A percentile compares a stretch with the other conserved stretches of the same genome.
phyloP scores from a whole-genome alignment of 2,888 invertebrate genomes.

The Dyspetes luteomarginatus region DNA sequence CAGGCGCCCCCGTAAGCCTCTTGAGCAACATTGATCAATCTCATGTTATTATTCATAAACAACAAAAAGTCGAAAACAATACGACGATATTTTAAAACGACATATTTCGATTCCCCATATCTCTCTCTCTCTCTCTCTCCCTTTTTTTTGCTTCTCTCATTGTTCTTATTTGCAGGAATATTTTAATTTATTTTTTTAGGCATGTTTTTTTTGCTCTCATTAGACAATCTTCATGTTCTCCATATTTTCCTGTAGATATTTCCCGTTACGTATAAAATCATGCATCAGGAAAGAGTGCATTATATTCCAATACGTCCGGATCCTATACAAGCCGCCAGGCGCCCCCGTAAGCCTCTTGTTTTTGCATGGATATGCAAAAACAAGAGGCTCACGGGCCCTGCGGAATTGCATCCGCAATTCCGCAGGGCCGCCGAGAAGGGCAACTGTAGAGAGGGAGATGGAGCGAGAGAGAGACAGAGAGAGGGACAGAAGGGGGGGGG shows the following conservation, averaged over 20 bases:
- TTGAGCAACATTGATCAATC: too few relatives aligned
- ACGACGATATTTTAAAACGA: not conserved
- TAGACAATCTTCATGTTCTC: constrained; percentile 19
- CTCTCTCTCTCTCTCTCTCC: not conserved
- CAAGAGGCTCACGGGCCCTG: too few relatives aligned
- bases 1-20: constrained; percentile 53
- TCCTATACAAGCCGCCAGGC: constrained; percentile 37
- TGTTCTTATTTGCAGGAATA: not conserved
- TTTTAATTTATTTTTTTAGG: not conserved
- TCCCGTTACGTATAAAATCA: constrained; percentile 36
- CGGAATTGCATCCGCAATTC: too few relatives aligned
- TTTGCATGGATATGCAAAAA: constrained; percentile 64
- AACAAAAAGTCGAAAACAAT: not conserved
- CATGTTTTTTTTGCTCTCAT: constrained; percentile 8
- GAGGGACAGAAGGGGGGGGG: not conserved
- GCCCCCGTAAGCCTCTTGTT: constrained; percentile 58
- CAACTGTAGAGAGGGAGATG: not conserved
- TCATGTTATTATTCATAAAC: too few relatives aligned
- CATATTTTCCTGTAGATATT: constrained; percentile 28
- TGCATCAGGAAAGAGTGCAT: constrained; percentile 11
- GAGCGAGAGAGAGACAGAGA: not conserved
- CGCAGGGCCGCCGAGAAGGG: constrained; percentile 42
- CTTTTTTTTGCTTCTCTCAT: not conserved
- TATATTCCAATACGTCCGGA: constrained; percentile 19
- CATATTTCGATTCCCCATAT: not conserved